Conservation (phyloP, 1,140 invertebrate species). For the Matsumurasca onukii region DNA sequence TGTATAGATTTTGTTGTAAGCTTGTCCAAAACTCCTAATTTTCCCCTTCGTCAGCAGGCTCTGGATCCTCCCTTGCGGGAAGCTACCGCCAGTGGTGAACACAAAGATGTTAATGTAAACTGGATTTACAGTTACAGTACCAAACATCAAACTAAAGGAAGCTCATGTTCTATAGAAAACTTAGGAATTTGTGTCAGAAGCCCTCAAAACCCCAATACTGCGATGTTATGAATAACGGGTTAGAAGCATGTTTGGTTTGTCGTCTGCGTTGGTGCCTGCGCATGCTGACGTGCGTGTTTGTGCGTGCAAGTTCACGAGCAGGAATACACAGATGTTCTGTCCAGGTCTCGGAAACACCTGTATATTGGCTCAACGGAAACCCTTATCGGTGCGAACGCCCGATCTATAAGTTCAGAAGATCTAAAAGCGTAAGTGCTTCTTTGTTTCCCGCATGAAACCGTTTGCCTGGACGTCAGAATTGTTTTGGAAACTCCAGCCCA, state of each 20-base stretch:
- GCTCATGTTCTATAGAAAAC: too few species aligned
- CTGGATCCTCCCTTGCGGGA: too few species aligned
- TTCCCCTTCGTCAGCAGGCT: too few species aligned
- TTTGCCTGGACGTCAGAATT: neutral
- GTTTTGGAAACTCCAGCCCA: neutral
- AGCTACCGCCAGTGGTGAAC: too few species aligned
- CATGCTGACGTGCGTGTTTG: neutral
- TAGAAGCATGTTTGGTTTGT: neutral
- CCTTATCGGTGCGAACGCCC: slow-evolving; percentile 5
- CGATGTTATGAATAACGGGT: too few species aligned
- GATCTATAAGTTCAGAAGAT: slow-evolving; percentile 6
- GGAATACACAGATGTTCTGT: slow-evolving; percentile 26
- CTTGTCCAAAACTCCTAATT: too few species aligned
- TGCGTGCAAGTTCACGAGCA: neutral
- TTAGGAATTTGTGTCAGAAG: too few species aligned
- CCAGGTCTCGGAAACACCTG: slow-evolving; percentile 26
- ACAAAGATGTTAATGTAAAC: too few species aligned
- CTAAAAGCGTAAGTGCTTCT: slow-evolving; percentile 10
- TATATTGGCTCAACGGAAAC: slow-evolving; percentile 25
- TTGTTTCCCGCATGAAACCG: neutral
- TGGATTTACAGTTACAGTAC: too few species aligned
- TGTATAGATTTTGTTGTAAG: too few species aligned
- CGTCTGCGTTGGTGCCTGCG: neutral
- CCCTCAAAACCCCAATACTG: too few species aligned
- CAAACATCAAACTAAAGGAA: too few species aligned